Conservation (phyloP, 2,113 vertebrate species). For the Crocuta crocuta region DNA sequence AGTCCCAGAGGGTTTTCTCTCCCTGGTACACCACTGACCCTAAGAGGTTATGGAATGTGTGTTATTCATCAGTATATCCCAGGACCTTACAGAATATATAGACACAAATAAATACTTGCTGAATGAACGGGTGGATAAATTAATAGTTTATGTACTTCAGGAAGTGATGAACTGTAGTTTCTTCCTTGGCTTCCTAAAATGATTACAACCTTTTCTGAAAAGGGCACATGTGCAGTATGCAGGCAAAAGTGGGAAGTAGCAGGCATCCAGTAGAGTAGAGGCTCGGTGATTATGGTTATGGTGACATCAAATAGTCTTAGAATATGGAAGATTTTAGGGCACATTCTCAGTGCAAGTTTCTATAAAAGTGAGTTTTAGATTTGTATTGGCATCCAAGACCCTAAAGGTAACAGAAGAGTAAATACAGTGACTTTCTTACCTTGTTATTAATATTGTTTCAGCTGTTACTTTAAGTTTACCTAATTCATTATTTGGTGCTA, state of each 20-base stretch:
- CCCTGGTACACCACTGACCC: background rate
- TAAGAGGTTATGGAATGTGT: background rate
- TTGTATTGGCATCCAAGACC: background rate
- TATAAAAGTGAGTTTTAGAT: background rate
- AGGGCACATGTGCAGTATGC: background rate
- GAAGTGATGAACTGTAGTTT: background rate
- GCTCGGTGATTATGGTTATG: background rate
- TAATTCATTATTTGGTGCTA: background rate
- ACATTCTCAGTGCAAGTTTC: background rate
- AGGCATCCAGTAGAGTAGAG: background rate
- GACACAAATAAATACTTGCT: background rate
- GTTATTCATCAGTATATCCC: background rate
- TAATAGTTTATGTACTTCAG: background rate
- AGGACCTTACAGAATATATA: background rate
- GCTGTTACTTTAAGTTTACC: background rate
- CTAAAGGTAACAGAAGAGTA: background rate
- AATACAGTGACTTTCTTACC: background rate
- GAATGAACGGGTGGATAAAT: background rate
- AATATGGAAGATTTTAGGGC: background rate
- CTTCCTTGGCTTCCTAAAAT: background rate
- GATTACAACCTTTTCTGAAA: background rate
- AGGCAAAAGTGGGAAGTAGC: background rate
- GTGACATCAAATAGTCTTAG: background rate
- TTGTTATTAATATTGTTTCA: background rate
- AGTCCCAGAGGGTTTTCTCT: background rate